Evolutionary conservation across 2,888 invertebrate genomes (phyloP), one percentile per base, ranked within the genome.

Genomic region (Ceraclea dissimilis): DNA sequence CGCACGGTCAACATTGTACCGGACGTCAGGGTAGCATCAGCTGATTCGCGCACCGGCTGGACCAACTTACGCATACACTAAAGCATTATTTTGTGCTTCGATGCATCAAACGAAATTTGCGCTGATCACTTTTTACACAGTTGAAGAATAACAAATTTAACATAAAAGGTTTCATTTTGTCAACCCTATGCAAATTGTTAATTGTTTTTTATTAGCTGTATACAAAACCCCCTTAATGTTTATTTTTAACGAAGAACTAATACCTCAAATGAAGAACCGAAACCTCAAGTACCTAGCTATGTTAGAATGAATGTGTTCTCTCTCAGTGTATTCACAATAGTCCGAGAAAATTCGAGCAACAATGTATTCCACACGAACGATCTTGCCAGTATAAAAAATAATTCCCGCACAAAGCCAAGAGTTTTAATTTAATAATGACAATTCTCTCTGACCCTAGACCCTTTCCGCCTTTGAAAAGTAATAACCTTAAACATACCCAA

Each of bases 341-440:
- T 39, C 39, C 39, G 13, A 39, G 39, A 39, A 39, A 39, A 39
- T 39, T 39, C 13, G 13, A 39, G 39, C 39, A 39, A 39, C 39
- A 39, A 13, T 39, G 39, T 39, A 39, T 49, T 26, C 4, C 54
- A 26, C 54, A 50, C 43, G 49, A 54, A 44, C 43, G 44, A 54
- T 39, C 26, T 44, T 44, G 39, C 18, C 6, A 49, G 26, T 8
- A 18, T 11, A 20, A 20, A 47, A 49, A 26, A 50, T 49, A 49
- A 54, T 49, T 39, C 39, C 49, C 44, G 21, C 22, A 11, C 50
- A 53, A 53, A 53, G 53, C 39, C 34, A 19, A 19, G 49, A 49
- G 20, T 49, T 34, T n/a, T 54, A 54, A 54, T 54, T 54, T 49
- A 54, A 54, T 54, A 50, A 54, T 54, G 54, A 49, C 54, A 54